Evolutionary conservation across 2,797 vertebrate genomes (phyloP).

Genomic region (Pipistrellus kuhlii): DNA sequence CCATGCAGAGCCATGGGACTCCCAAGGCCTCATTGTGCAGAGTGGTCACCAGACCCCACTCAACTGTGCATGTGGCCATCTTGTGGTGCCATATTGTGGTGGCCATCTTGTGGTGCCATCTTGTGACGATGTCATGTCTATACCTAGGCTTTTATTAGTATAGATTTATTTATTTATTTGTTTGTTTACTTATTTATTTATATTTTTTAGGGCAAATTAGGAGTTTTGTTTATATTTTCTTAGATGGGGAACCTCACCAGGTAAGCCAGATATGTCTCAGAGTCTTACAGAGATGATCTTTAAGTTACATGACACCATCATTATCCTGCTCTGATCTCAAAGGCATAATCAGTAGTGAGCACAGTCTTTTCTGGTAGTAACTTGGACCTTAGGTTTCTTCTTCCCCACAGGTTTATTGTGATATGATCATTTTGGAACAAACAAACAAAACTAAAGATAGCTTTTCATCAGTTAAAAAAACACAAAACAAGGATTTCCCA

Average conservation of each 20-base stretch:
- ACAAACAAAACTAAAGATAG: not conserved
- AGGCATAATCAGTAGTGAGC: not conserved
- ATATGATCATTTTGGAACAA: not conserved
- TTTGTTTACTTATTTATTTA: not conserved
- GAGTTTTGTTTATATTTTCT: not conserved
- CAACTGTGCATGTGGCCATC: too few relatives aligned
- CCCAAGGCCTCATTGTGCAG: too few relatives aligned
- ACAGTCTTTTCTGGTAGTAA: slow-evolving; percentile 20
- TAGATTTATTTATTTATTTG: not conserved
- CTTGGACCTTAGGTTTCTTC: slow-evolving; percentile 1
- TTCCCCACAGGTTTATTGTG: not conserved
- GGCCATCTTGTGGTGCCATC: too few relatives aligned
- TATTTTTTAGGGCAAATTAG: not conserved
- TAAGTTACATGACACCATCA: not conserved
- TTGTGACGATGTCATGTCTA: too few relatives aligned
- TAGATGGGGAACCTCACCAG: not conserved
- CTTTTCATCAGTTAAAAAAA: not conserved
- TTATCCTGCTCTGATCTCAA: not conserved
- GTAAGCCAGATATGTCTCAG: not conserved
- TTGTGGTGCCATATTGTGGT: too few relatives aligned
- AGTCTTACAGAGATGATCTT: not conserved
- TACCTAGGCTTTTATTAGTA: too few relatives aligned
- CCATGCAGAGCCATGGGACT: rapidly evolving
- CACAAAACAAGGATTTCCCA: not conserved
- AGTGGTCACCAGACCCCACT: rapidly evolving